A percentile compares a stretch with the other conserved stretches of the same genome.
phyloP scores from a whole-genome alignment of 2,888 invertebrate species.

The Prosapia bicincta region DNA sequence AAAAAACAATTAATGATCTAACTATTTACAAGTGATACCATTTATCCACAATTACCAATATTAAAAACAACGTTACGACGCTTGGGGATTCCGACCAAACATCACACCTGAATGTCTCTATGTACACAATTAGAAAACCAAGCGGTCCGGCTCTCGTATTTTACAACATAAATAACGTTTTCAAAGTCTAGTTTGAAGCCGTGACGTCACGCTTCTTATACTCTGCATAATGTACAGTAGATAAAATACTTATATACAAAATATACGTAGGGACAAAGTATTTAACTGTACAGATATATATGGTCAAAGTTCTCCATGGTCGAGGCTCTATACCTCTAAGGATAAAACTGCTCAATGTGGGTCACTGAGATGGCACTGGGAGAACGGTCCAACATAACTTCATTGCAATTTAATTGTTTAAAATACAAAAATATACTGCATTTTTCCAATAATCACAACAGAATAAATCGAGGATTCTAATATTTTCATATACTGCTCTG shows the following conservation, averaged over 20 bases:
- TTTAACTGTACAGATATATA: background rate
- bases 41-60: background rate
- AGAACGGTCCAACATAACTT: background rate
- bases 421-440: no score
- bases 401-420: no score
- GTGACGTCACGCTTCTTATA: background rate
- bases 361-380: background rate
- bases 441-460: no score
- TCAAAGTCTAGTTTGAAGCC: background rate
- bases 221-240: background rate
- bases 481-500: no score
- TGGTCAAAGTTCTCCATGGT: no score
- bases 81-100: background rate
- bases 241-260: background rate
- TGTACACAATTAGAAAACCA: background rate
- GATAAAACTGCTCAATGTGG: no score
- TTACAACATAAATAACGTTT: background rate
- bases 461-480: no score
- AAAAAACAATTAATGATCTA: background rate
- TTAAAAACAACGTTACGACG: background rate
- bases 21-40: background rate
- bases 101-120: background rate
- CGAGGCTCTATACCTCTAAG: no score
- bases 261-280: background rate
- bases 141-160: no score